Base-by-base conservation (phyloP, 2,888 invertebrate species). In the Balanococcus diminutus region DNA sequence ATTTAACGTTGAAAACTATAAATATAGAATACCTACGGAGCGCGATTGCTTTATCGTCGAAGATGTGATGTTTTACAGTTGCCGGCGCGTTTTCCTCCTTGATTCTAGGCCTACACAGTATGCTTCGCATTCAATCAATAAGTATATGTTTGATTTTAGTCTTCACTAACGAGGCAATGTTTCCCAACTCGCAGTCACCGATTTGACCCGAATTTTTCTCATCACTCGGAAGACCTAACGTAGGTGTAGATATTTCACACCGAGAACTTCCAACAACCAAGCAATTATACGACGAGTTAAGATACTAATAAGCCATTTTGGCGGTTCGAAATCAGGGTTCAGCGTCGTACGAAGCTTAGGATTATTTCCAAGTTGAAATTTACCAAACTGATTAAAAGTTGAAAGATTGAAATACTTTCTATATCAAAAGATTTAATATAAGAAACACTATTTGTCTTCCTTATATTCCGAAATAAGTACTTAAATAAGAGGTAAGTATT, bases 51-150 rank as follows among this genome's bases (percentile, higher is more conserved):
- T 56, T 56, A 56, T 56, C 19, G 56, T 14, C 22, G 8, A 56
- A 56, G 56, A 56, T 56, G 56, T 11, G 56, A 56, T 56, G 56
- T 56, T 56, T 56, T 56, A 56, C 22, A 8, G 56, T 22, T 22
- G 22, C 56, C 22, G 9, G 9, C 22, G 56, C 56, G 22, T 56
- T 56, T 56, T 56, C 56, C 56, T 56, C 56, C 56, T 56, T 22
- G 56, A 56, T 56, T 19, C 22, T 11, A 4, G 36, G 8, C 36
- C 36, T 36, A 36, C 22, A 56, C 56, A 56, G 22, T 56, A 56
- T 56, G 56, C 56, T 56, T 56, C 56, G 56, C 22, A 56, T 56
- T 56, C 56, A 56, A 56, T 56, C 56, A 56, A 56, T 56, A 56
- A 22, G n/a, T n/a, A n/a, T 56, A 56, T 56, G 56, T 56, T 56